Percentiles rank a stretch among this genome's conserved stretches.
Conservation (phyloP, 37 sponge, comb jelly and placozoan species). For the Crambe crambe region DNA sequence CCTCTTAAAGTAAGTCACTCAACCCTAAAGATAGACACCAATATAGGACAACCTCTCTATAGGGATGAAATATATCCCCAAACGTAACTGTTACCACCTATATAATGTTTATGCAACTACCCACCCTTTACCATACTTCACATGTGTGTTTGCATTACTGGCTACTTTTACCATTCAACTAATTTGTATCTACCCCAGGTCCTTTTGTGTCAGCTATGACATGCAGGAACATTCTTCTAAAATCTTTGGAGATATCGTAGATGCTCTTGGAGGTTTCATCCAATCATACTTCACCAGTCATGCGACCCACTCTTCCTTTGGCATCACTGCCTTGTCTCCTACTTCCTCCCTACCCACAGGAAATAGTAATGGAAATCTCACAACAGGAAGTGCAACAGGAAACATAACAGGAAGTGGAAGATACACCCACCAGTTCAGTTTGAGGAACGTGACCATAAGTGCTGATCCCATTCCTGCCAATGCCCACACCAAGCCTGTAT, state of each 20-base stretch:
- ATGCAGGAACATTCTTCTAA: constrained; percentile 92
- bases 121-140: too few species aligned
- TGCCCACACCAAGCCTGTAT: constrained; percentile 42
- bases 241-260: constrained; percentile 86
- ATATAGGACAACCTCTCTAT: background rate
- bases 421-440: constrained; percentile 30
- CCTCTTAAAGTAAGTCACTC: constrained; percentile 61
- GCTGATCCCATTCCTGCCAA: constrained; percentile 41
- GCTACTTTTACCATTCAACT: too few species aligned
- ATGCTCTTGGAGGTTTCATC: constrained; percentile 82
- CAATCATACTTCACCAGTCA: constrained; percentile 71
- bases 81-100: too few species aligned
- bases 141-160: too few species aligned
- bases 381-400: background rate
- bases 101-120: too few species aligned
- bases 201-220: constrained; percentile 90
- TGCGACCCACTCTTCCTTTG: constrained; percentile 18
- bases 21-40: background rate
- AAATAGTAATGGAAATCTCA: background rate
- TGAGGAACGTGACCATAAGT: constrained; percentile 15
- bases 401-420: constrained; percentile 13
- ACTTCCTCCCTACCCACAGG: constrained; percentile 10
- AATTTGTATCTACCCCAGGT: constrained; percentile 39
- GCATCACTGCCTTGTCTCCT: background rate
- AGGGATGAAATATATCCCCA: background rate